Base-by-base conservation (phyloP, 2,113 vertebrate genomes). In the Circaetus gallicus region DNA sequence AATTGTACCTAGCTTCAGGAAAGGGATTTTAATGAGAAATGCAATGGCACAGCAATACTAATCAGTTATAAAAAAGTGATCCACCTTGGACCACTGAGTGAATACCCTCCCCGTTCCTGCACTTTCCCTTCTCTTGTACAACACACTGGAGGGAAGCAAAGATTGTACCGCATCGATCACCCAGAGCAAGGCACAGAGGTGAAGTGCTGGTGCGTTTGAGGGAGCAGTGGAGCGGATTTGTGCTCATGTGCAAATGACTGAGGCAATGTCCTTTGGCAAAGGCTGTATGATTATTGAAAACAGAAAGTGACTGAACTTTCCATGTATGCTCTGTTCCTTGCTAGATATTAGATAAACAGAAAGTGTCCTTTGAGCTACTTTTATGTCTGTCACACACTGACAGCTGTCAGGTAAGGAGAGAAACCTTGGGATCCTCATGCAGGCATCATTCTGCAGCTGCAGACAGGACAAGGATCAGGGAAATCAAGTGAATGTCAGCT, bases 1-100 rank as follows among this genome's bases (percentile, higher is more conserved):
- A 95, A 95, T 91, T 96, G 91, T 82, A 74, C 63, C 74, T 90
- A 59, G 81, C 89, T 93, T 85, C 82, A 84, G 91, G 89, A 92
- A 92, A 95, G 55, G 59, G 90, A 29, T 74, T 94, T 94, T 95
- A 96, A 96, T 95, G 92, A 96, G 89, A 94, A 96, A 86, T 81
- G 59, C 87, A 86, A 49, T 36, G 28, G 47, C 91, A 80, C 47
- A 63, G 65, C 74, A 87, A 94, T 96, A 89, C 74, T 95, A 92
- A 97, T 97, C 38, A 59, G 42, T 40, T 80, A 25, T 18, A 49
- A 79, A 72, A 87, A 47, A 53, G 65, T 2, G 6, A 40, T 82
- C 66, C 32, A 72, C 16, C 72, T 66, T 19, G 65, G 62, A 17
- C 66, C 62, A n/a, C 43, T 43, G 73, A 31, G 42, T 7, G 47